Base-by-base conservation (phyloP, 1,140 invertebrate species). In the Bombus haemorrhoidalis region DNA sequence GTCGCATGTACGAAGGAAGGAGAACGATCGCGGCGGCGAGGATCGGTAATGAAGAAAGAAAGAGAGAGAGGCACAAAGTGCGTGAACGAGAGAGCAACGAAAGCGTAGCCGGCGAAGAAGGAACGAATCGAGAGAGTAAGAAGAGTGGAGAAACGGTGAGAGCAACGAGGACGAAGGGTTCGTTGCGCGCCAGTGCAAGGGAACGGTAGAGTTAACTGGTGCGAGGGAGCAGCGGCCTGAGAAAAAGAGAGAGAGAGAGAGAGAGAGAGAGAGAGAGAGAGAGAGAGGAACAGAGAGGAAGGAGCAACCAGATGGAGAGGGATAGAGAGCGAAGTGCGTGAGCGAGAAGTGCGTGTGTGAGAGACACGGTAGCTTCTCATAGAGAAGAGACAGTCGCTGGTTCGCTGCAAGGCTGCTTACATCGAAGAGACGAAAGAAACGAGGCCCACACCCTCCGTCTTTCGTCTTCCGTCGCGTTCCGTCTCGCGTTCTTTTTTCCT, bases 311-410 rank as follows among this genome's bases (percentile, higher is more conserved):
- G 47, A 78, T 53, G 53, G 15, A 81, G 83, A 71, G n/a, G 8
- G 69, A 62, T 34, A 8, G 41, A n/a, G 76, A 22, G 77, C 76
- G 72, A 77, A 85, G 86, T 89, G 89, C 88, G 91, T 89, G 86
- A 91, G 87, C 57, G 88, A 89, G 90, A 73, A 86, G 86, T 90
- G 81, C 72, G 81, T 87, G 78, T 89, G 90, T 80, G 86, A 91
- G 89, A 41, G 75, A 91, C 85, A 90, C 90, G 90, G 91, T 92
- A 91, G 93, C 90, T 92, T 91, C 90, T 91, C 90, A 86, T 91
- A 89, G 91, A 86, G 90, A 87, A 83, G 88, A 92, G 91, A 92
- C 93, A 94, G 91, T 92, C 85, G 90, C 39, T 91, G 89, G 82
- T 37, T 87, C 80, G 91, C 91, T 87, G 90, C 90, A 91, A 93